Evolutionary conservation across 2,797 vertebrate genomes (phyloP), one percentile per base, ranked within the genome.

Genomic region (Galagoides demidoff): DNA sequence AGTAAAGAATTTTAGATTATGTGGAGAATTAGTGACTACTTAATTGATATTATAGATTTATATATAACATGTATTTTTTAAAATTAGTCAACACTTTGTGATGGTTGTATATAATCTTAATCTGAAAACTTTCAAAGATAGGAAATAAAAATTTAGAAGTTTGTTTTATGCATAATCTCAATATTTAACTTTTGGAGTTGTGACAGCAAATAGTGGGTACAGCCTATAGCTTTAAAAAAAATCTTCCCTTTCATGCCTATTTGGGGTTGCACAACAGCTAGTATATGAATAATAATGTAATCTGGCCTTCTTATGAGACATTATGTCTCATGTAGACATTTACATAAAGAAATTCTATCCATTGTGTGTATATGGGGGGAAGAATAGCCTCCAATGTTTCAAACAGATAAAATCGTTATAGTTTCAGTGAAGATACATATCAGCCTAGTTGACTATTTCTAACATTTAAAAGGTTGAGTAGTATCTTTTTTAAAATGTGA

Each of bases 111-210:
- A 31, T 85, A 77, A 55, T 45, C 31, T 90, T 86, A 19, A 68
- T 89, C 61, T 88, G 7, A 78, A 95, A 86, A 70, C 27, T 84
- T 82, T 59, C 39, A 89, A 81, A 85, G 55, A 55, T 17, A 79
- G 59, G 39, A 93, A 90, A 49, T 93, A 81, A 90, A 91, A 92
- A 20, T 63, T 45, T 91, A 85, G 34, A 81, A 83, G 79, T 73
- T 87, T 92, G 59, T 86, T 86, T 73, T 37, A 49, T 88, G 34
- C 29, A 20, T 20, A 16, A 31, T 81, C 76, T 95, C 52, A 81
- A 17, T 78, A 7, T 93, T 90, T 89, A 95, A 59, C 13, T 57
- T 89, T 90, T 73, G 31, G 64, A 93, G 64, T 85, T 84, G 22
- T 83, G 1, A 71, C 29, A 73, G 77, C 73, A 89, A 87, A 68